A percentile compares a stretch with the other conserved stretches of the same genome.
Conservation (phyloP, 1,140 invertebrate species). For the Lysiphlebus fabarum region DNA sequence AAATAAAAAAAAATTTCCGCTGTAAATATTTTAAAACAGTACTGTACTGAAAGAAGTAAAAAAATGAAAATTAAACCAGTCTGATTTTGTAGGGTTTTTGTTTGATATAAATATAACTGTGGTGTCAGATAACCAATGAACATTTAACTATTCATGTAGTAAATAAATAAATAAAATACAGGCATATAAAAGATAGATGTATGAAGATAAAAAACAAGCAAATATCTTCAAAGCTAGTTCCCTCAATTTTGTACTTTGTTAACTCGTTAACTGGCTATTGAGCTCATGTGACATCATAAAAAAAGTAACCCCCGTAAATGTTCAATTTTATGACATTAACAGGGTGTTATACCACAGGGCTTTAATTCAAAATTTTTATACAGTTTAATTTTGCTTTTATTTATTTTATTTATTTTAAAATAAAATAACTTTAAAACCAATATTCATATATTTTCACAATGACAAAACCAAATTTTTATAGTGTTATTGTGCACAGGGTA, state of each 20-base stretch:
- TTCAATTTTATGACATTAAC: slow-evolving; percentile 16
- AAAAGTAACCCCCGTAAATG: slow-evolving; percentile 13
- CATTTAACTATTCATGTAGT: no score
- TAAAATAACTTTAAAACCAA: background rate
- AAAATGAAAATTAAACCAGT: no score
- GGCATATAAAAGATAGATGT: no score
- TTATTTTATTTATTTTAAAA: slow-evolving; percentile 6
- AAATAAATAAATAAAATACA: slow-evolving; percentile 11
- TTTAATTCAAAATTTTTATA: slow-evolving; percentile 14
- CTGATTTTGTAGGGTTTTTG: background rate
- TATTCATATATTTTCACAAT: no score
- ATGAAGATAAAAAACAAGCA: background rate
- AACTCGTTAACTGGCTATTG: slow-evolving; percentile 18
- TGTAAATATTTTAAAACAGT: no score
- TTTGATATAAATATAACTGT: background rate
- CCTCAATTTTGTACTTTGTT: slow-evolving; percentile 21
- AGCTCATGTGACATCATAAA: slow-evolving; percentile 16
- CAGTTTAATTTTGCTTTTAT: background rate
- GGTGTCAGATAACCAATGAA: no score
- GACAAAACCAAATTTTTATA: no score
- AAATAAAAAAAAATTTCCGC: no score
- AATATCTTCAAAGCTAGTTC: background rate
- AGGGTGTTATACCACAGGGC: slow-evolving; percentile 10
- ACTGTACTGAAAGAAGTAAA: no score
- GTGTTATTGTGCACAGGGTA: no score